Base-by-base conservation (phyloP, 2,888 invertebrate species). In the Acanthosepion lycidas region DNA sequence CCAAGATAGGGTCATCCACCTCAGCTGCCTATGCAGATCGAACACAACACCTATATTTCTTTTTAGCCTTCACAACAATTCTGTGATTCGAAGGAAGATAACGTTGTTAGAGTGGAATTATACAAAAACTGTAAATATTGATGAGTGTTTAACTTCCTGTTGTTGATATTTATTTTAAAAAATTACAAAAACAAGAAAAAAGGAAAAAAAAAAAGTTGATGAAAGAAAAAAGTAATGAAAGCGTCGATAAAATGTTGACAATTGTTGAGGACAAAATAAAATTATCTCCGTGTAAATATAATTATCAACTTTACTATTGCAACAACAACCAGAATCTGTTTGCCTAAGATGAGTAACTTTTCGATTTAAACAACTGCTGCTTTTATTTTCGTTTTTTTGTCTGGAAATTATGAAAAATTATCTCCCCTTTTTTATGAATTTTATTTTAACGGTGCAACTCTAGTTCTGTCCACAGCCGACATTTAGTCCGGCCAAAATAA, bases 391-490 rank as follows among this genome's bases (percentile, higher is more conserved):
- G 12, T n/a, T 15, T 15, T 33, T 15, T 78, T 18, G n/a, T 78
- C 18, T 78, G 78, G n/a, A 78, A 78, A 78, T 33, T 33, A 78
- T 78, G 78, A 15, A 78, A 78, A 78, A 33, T 78, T 78, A 78
- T 78, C 78, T 78, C 78, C n/a, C n/a, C 33, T 33, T 78, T n/a
- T 78, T 78, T 15, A 78, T 78, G n/a, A 18, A 9, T n/a, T n/a
- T 78, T 78, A n/a, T 78, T 78, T 78, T 78, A 78, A 78, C 33
- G 78, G 33, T 78, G 78, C 78, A 78, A 78, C 78, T 78, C 78
- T 78, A 78, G 78, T 78, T n/a, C 78, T 78, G 78, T 78, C 78
- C 78, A 78, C 23, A 78, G 78, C 78, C 78, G 78, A 78, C 78
- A 78, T 78, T 78, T 78, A 78, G 78, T 78, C 33, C 78, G 78